Evolutionary conservation across 2,797 vertebrate genomes (phyloP).

Genomic region (Rhadinocentrus ornatus): DNA sequence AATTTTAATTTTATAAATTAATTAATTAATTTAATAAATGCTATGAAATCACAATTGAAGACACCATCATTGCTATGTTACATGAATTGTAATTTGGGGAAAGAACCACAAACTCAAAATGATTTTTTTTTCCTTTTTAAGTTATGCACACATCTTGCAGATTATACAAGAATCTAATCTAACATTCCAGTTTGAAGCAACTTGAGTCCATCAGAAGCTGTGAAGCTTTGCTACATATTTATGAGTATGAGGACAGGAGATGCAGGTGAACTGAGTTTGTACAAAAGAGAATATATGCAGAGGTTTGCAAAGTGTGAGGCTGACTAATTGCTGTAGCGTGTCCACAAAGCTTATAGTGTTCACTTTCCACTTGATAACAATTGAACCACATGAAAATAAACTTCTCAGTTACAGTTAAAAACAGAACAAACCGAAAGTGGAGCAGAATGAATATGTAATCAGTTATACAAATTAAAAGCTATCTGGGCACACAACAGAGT

Average conservation of each 20-base stretch:
- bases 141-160: constrained; percentile 14
- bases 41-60: too few relatives aligned
- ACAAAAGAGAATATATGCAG: too few relatives aligned
- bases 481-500: background rate
- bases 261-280: too few relatives aligned
- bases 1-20: background rate
- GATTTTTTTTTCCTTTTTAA: background rate
- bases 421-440: too few relatives aligned
- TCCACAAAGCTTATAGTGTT: too few relatives aligned
- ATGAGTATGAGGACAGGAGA: too few relatives aligned
- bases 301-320: too few relatives aligned
- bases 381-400: background rate
- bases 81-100: background rate
- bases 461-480: too few relatives aligned
- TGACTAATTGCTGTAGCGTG: too few relatives aligned
- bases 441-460: background rate
- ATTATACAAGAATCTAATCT: constrained; percentile 2
- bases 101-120: background rate
- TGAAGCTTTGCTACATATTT: background rate
- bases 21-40: too few relatives aligned
- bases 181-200: background rate
- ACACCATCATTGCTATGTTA: background rate
- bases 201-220: background rate
- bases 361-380: background rate
- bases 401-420: background rate